Conservation (phyloP, 2,113 vertebrate genomes). For the Arenaria interpres region DNA sequence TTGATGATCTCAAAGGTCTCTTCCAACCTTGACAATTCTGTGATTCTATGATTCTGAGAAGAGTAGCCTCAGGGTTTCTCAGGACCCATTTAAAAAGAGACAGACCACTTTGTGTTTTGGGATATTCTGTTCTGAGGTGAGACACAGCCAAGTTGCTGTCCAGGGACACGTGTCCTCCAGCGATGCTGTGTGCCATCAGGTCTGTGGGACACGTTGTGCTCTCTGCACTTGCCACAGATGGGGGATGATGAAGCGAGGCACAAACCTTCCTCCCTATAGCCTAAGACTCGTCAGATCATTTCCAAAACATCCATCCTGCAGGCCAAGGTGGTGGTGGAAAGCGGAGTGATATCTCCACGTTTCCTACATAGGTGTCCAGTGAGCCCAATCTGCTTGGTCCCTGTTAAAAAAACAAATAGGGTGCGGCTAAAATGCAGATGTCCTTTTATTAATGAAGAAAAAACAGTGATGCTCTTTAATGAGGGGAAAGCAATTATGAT, state of each 20-base stretch:
- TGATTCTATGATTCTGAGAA: neutral
- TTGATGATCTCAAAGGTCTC: neutral
- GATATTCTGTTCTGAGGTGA: neutral
- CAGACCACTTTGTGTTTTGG: neutral
- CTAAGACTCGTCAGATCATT: no score
- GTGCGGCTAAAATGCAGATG: neutral
- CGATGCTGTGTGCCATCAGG: accelerated
- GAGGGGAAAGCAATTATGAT: conserved; percentile 11
- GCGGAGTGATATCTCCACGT: neutral
- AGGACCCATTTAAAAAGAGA: neutral
- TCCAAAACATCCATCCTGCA: accelerated
- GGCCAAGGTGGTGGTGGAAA: accelerated
- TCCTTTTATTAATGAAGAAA: neutral
- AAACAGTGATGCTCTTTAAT: neutral
- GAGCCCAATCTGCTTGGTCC: neutral
- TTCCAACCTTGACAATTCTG: neutral
- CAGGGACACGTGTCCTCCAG: accelerated
- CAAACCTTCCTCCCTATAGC: neutral
- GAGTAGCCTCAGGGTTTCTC: neutral
- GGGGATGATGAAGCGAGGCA: neutral
- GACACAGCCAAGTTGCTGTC: neutral
- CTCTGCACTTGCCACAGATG: neutral
- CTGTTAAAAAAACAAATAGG: neutral
- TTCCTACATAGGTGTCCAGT: neutral
- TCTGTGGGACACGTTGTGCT: neutral